A percentile compares a stretch with the other conserved stretches of the same genome.
phyloP scores from a whole-genome alignment of 64 coral and sea anemone species.

The Montipora efflorescens region DNA sequence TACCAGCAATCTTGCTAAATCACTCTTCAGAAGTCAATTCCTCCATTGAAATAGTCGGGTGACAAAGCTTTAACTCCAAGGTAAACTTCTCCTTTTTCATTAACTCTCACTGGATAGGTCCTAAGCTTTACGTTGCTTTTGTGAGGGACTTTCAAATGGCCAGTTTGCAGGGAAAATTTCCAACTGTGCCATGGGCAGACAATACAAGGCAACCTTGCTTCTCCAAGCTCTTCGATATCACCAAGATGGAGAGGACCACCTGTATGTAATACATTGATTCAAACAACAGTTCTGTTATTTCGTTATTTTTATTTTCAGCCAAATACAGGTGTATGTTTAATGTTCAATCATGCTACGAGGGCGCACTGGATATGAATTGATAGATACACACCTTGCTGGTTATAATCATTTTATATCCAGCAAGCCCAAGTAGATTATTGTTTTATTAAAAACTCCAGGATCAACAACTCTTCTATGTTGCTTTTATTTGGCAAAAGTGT shows the following conservation, averaged over 20 bases:
- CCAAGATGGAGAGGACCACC: conserved; percentile 94
- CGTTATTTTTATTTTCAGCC: too few relatives aligned
- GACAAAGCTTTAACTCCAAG: conserved; percentile 77
- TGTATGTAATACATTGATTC: neutral
- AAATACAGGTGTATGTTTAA: too few relatives aligned
- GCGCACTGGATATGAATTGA: too few relatives aligned
- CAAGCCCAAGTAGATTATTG: too few relatives aligned
- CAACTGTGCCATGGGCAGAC: conserved; percentile 89
- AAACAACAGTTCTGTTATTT: neutral
- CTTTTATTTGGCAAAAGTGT: too few relatives aligned
- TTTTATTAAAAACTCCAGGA: too few relatives aligned
- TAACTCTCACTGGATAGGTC: conserved; percentile 72
- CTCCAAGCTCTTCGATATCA: conserved; percentile 85
- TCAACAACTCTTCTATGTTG: too few relatives aligned
- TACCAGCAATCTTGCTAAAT: neutral
- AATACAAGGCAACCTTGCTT: conserved; percentile 72
- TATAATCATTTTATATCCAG: too few relatives aligned
- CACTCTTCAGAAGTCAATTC: conserved; percentile 66
- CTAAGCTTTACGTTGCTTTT: conserved; percentile 37
- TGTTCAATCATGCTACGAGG: too few relatives aligned
- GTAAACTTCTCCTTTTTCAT: conserved; percentile 52
- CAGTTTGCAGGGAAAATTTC: conserved; percentile 71
- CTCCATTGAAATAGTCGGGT: conserved; percentile 74
- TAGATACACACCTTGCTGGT: too few relatives aligned
- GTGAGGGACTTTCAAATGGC: conserved; percentile 52